Evolutionary conservation across 2,113 vertebrate genomes (phyloP).

Genomic region (Pteruthius melanotis): DNA sequence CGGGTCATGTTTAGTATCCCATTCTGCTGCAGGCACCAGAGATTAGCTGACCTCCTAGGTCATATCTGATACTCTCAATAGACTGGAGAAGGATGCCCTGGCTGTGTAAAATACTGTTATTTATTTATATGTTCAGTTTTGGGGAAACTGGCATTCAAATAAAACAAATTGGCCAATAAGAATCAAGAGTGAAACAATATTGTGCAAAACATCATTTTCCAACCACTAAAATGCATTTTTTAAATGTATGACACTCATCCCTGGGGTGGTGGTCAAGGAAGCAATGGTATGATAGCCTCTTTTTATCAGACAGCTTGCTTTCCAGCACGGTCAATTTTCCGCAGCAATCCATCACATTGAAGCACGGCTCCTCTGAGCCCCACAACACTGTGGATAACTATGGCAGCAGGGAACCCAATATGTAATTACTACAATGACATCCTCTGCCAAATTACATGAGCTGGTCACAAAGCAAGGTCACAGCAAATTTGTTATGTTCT

Average conservation of each 20-base stretch:
- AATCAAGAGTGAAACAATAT: background rate
- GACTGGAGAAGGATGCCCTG: background rate
- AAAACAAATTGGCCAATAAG: background rate
- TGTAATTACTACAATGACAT: slow-evolving; percentile 34
- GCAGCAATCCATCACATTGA: slow-evolving; percentile 11
- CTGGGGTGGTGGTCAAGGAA: background rate
- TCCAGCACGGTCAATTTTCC: background rate
- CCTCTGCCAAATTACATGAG: background rate
- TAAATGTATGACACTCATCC: background rate
- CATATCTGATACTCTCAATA: background rate
- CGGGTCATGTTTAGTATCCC: background rate
- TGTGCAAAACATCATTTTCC: background rate
- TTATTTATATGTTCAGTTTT: background rate
- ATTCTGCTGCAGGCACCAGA: background rate
- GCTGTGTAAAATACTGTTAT: background rate
- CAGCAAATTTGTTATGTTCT: background rate
- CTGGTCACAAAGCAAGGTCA: slow-evolving; percentile 3
- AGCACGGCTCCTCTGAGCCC: background rate
- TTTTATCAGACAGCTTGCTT: background rate
- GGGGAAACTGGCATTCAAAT: background rate
- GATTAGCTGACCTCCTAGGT: background rate
- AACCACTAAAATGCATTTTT: background rate
- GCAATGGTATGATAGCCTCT: background rate
- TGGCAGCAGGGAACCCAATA: slow-evolving; percentile 13
- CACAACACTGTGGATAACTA: background rate